Evolutionary conservation across 2,113 vertebrate genomes (phyloP).

Genomic region (Uropsilus gracilis): DNA sequence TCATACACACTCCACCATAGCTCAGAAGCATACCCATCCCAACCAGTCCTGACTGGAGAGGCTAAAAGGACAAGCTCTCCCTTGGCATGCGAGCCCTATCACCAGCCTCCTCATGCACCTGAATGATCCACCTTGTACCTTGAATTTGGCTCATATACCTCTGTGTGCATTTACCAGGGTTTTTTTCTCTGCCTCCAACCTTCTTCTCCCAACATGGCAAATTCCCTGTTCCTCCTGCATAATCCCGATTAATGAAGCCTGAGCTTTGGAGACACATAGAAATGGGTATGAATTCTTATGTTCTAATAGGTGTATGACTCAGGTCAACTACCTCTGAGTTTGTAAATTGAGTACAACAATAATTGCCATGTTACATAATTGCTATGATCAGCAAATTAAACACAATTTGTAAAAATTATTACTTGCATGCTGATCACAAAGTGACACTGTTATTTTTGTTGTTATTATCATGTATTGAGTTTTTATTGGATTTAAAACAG

Average conservation of each 20-base stretch:
- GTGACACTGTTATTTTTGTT: constrained; percentile 47
- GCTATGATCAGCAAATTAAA: constrained; percentile 55
- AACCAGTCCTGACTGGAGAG: background rate
- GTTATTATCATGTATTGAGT: constrained; percentile 27
- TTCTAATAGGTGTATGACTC: constrained; percentile 31
- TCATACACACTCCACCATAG: background rate
- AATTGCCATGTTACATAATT: constrained; percentile 49
- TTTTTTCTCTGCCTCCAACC: background rate
- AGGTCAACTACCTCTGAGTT: constrained; percentile 54
- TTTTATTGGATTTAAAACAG: constrained; percentile 26
- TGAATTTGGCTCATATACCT: background rate
- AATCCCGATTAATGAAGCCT: constrained; percentile 17
- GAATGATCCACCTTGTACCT: background rate
- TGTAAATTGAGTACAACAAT: constrained; percentile 51
- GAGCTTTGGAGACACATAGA: background rate
- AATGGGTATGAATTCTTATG: constrained; percentile 45
- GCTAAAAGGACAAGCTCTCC: background rate
- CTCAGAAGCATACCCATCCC: background rate
- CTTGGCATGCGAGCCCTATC: too few relatives aligned
- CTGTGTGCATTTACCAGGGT: background rate
- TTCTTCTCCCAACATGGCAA: background rate
- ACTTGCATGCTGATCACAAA: constrained; percentile 3
- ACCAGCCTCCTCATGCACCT: too few relatives aligned
- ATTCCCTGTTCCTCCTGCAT: background rate
- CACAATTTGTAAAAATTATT: constrained; percentile 45